phyloP scores from a whole-genome alignment of 2,797 vertebrate species.

The Urophycis tenuis region DNA sequence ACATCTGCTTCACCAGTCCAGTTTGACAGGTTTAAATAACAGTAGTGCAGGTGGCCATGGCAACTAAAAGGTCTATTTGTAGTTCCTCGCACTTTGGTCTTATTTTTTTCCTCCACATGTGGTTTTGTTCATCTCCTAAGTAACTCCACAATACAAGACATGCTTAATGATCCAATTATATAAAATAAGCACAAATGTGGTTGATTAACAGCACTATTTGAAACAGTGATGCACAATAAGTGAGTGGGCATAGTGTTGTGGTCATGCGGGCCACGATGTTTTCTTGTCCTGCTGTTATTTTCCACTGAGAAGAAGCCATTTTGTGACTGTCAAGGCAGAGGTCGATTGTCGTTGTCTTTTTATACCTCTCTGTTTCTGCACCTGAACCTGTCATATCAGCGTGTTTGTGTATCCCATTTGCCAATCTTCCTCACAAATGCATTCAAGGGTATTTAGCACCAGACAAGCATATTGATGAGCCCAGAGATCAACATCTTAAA shows the following conservation, averaged over 20 bases:
- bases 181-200: not conserved
- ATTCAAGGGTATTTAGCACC: not conserved
- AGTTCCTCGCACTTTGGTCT: slow-evolving; percentile 44
- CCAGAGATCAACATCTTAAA: not conserved
- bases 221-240: not conserved
- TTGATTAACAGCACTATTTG: not conserved
- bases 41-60: slow-evolving; percentile 55
- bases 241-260: not conserved
- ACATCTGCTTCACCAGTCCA: slow-evolving; percentile 26
- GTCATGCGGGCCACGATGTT: not conserved
- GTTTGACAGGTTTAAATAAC: slow-evolving; percentile 39
- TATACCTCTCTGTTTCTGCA: slow-evolving; percentile 22
- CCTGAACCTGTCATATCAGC: slow-evolving; percentile 20
- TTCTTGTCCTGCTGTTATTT: not conserved
- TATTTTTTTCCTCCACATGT: slow-evolving; percentile 44
- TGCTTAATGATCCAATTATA: slow-evolving; percentile 26
- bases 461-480: not conserved
- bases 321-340: slow-evolving; percentile 13
- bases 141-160: slow-evolving; percentile 39
- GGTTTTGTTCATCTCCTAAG: slow-evolving; percentile 49
- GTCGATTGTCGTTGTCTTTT: slow-evolving; percentile 23
- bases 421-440: not conserved
- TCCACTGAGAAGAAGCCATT: not conserved
- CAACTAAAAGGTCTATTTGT: slow-evolving; percentile 59
- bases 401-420: too few species aligned